Percentiles rank a stretch among this genome's conserved stretches.
phyloP scores from a whole-genome alignment of 2,888 invertebrate species.

The Phyto melanocephala region DNA sequence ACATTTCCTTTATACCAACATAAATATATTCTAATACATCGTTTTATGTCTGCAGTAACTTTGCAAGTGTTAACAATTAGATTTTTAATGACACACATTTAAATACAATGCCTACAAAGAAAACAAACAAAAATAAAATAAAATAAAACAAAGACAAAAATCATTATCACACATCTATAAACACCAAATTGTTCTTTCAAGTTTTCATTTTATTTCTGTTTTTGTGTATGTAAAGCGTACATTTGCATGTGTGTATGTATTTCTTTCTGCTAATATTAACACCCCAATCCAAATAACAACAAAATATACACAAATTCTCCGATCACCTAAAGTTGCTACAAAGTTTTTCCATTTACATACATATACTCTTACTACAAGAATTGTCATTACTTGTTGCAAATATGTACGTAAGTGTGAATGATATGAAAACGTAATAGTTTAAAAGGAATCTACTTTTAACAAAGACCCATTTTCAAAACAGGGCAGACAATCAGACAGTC shows the following conservation, averaged over 20 bases:
- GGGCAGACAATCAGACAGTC: too few relatives aligned
- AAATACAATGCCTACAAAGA: background rate
- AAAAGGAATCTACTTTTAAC: too few relatives aligned
- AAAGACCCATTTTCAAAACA: too few relatives aligned
- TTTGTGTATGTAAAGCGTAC: constrained; percentile 12
- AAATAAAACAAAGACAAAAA: background rate
- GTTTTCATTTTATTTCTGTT: constrained; percentile 21
- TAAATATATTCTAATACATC: background rate
- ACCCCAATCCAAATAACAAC: background rate
- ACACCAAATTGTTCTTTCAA: constrained; percentile 13
- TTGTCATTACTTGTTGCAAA: constrained; percentile 52
- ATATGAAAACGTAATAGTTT: background rate
- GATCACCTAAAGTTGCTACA: too few relatives aligned
- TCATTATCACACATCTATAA: constrained; percentile 25
- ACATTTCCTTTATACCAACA: too few relatives aligned
- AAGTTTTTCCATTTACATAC: too few relatives aligned
- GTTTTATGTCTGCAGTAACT: constrained; percentile 32
- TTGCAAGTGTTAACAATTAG: constrained; percentile 45
- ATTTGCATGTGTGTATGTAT: too few relatives aligned
- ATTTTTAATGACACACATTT: constrained; percentile 17
- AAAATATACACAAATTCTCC: too few relatives aligned
- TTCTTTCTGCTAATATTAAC: constrained; percentile 12
- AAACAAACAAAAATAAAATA: background rate
- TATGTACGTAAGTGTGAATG: too few relatives aligned
- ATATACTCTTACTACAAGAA: too few relatives aligned